Percentiles rank a stretch among this genome's conserved stretches.
Evolutionary conservation across 2,797 vertebrate genomes (phyloP).

Genomic region (Tolypeutes matacus): DNA sequence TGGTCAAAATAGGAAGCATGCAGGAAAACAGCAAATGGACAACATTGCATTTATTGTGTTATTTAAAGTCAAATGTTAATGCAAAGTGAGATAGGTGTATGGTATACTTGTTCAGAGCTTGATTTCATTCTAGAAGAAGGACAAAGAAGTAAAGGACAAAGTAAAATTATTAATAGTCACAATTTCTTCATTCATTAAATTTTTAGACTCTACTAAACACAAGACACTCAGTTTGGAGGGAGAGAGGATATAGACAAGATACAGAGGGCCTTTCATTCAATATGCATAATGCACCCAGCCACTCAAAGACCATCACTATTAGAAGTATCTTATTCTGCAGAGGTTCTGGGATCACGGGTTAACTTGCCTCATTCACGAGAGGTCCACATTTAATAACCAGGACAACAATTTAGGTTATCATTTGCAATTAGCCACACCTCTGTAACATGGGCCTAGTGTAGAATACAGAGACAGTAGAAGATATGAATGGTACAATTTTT

Average conservation of each 20-base stretch:
- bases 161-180: not conserved
- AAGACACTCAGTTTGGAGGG: not conserved
- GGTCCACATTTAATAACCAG: not conserved
- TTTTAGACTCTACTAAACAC: not conserved
- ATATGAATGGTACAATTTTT: not conserved
- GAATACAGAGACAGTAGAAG: not conserved
- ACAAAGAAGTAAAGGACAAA: not conserved
- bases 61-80: not conserved
- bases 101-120: not conserved
- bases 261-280: not conserved
- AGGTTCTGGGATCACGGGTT: not conserved
- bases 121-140: not conserved
- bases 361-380: not conserved
- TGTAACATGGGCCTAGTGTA: not conserved
- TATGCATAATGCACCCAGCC: not conserved
- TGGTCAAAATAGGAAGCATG: not conserved
- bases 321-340: not conserved
- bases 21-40: not conserved
- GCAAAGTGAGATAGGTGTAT: not conserved
- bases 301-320: not conserved
- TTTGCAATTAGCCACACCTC: not conserved
- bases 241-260: not conserved
- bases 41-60: not conserved
- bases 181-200: conserved; percentile 23
- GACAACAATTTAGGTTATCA: not conserved